phyloP scores from a whole-genome alignment of 1,140 invertebrate species.

The Pectinophora gossypiella region DNA sequence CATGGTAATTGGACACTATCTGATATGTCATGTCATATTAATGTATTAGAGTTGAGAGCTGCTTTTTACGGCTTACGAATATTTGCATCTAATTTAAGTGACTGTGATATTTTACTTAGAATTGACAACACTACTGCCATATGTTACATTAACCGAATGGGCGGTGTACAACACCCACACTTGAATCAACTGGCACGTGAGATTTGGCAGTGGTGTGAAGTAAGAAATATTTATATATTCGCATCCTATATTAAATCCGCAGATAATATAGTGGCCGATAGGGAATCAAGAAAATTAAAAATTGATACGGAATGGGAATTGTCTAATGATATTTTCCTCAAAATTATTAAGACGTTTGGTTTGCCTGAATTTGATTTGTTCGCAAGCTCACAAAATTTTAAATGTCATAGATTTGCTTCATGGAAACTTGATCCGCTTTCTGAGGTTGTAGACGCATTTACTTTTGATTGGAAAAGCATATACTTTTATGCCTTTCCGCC shows the following conservation, averaged over 20 bases:
- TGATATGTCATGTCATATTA: too few species aligned
- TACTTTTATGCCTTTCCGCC: constrained; percentile 9
- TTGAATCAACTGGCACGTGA: too few species aligned
- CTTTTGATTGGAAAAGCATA: neutral
- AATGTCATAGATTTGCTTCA: constrained; percentile 8
- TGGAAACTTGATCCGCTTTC: constrained; percentile 8
- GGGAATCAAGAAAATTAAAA: constrained; percentile 3
- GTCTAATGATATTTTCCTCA: neutral
- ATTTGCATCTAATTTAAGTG: neutral
- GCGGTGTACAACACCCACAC: too few species aligned
- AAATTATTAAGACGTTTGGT: neutral
- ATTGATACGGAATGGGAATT: constrained; percentile 5
- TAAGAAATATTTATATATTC: too few species aligned
- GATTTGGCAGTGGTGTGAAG: too few species aligned
- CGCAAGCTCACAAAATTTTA: constrained; percentile 4
- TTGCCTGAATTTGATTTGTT: constrained; percentile 10
- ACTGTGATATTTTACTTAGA: neutral
- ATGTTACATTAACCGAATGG: too few species aligned
- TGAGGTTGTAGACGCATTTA: neutral
- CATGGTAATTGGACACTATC: too few species aligned
- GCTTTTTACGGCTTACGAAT: neutral
- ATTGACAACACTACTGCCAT: too few species aligned
- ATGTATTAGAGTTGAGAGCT: neutral
- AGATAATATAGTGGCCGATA: too few species aligned
- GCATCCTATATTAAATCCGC: too few species aligned